Conservation (phyloP, 1,140 invertebrate genomes). For the Agrilus planipennis region DNA sequence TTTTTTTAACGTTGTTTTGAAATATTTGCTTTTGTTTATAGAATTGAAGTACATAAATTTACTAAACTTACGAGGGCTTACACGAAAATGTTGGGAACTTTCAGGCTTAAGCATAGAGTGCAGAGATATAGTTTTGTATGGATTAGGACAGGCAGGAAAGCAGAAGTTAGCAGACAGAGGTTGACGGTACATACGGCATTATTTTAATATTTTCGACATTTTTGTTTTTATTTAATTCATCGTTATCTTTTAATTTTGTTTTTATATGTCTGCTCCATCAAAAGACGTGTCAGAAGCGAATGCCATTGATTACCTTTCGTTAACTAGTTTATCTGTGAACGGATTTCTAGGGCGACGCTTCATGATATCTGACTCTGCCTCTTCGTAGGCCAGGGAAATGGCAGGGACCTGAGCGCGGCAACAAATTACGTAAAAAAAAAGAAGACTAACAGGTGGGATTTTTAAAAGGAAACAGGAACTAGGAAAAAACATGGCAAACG, state of each 20-base stretch:
- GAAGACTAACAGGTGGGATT: slow-evolving; percentile 13
- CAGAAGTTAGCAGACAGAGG: slow-evolving; percentile 17
- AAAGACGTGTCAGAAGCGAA: slow-evolving; percentile 6
- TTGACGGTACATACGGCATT: slow-evolving; percentile 9
- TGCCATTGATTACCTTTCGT: slow-evolving; percentile 73
- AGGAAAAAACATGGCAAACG: slow-evolving; percentile 7
- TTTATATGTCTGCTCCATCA: too few species aligned
- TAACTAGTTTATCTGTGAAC: slow-evolving; percentile 92
- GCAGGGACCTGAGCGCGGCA: slow-evolving; percentile 80
- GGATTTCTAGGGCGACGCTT: slow-evolving; percentile 97
- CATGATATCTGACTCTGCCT: slow-evolving; percentile 99
- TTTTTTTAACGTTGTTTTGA: too few species aligned
- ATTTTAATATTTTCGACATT: too few species aligned
- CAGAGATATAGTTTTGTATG: too few species aligned
- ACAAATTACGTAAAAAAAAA: slow-evolving; percentile 31
- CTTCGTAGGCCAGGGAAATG: slow-evolving; percentile 99
- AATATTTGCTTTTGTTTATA: too few species aligned
- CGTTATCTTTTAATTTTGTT: too few species aligned
- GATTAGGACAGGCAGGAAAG: too few species aligned
- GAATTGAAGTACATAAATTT: too few species aligned
- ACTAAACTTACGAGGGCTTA: too few species aligned
- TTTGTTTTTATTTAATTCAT: too few species aligned
- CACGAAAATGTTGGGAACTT: too few species aligned
- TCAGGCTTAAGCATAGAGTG: too few species aligned
- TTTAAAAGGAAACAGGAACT: slow-evolving; percentile 5